Conservation (phyloP, 2,888 invertebrate species). For the Acleris sparsana region DNA sequence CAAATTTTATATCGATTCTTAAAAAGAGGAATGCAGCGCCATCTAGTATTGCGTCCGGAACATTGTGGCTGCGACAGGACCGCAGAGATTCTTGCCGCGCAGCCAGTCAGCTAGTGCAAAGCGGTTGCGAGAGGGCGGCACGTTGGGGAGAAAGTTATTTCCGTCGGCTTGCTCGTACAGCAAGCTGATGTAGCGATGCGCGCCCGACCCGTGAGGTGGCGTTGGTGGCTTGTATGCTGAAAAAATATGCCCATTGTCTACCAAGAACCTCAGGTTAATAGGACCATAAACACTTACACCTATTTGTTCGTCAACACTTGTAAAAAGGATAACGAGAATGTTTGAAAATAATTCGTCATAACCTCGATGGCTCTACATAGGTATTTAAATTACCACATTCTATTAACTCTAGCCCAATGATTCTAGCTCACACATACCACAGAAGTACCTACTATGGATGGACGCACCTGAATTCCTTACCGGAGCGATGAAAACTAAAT, state of each 20-base stretch:
- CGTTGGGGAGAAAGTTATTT: constrained; percentile 70
- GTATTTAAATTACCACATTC: no score
- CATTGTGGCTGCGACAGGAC: constrained; percentile 69
- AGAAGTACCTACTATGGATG: no score
- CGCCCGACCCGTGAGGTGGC: constrained; percentile 74
- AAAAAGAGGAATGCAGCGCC: constrained; percentile 44
- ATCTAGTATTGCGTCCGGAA: constrained; percentile 73
- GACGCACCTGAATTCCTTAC: no score
- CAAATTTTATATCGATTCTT: no score
- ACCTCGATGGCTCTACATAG: no score
- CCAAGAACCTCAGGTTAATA: neutral
- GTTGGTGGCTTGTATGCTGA: constrained; percentile 74
- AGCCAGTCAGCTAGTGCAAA: constrained; percentile 71
- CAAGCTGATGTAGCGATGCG: constrained; percentile 73
- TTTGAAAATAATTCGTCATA: no score
- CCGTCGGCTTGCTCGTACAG: constrained; percentile 75
- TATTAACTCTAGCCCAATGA: no score
- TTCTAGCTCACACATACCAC: no score
- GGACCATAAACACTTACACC: neutral
- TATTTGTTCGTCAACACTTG: no score
- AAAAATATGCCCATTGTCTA: constrained; percentile 8
- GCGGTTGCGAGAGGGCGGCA: constrained; percentile 62
- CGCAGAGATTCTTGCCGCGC: constrained; percentile 71
- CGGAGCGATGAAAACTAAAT: no score
- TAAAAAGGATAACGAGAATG: no score